Evolutionary conservation across 1,140 invertebrate species (phyloP), one percentile per base, ranked within the genome.

Genomic region (Anagrus nilaparvatae): DNA sequence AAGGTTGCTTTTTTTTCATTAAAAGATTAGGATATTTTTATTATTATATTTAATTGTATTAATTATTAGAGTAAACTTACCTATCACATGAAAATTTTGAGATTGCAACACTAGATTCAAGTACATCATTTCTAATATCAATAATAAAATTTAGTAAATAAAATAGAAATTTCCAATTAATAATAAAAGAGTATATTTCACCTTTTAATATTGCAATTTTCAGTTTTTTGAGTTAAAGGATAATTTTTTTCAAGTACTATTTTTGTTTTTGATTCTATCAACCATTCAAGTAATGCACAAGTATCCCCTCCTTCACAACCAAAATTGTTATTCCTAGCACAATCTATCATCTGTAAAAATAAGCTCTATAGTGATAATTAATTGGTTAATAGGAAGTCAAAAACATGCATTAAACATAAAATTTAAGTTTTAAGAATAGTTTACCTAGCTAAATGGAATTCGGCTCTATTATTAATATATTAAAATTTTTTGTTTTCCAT

Each of bases 271-370:
- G 75, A 73, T 29, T 61, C 48, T n/a, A 65, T 46, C 32, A 90
- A 53, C 87, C 87, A 91, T 2, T 73, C 56, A 0, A 89, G 59
- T n/a, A 87, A 70, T 39, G 69, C 66, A 55, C 84, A 90, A 39
- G 81, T 84, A 58, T 90, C 84, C 19, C 88, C 87, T 28, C 88
- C 88, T 5, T 72, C 55, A 59, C 88, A 93, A 0, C 87, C 87
- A 43, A 71, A 69, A 63, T 87, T 86, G 28, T 75, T 75, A 31
- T 77, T 69, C 20, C 65, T 65, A 2, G 86, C 78, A 66, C 87
- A 92, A 61, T 93, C 87, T 49, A 91, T 82, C 49, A 83, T 74
- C 75, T 91, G 35, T 5, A 45, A 48, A 28, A 19, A 35, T 18
- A 4, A 25, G 27, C 5, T 25, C 16, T 28, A 43, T 25, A n/a